Percentiles rank a stretch among this genome's conserved stretches.
These are phyloP conservation scores for Drosophila anomelani DNA, from an alignment of 2,888 invertebrate species.

Conservation along the genomic window DNA sequence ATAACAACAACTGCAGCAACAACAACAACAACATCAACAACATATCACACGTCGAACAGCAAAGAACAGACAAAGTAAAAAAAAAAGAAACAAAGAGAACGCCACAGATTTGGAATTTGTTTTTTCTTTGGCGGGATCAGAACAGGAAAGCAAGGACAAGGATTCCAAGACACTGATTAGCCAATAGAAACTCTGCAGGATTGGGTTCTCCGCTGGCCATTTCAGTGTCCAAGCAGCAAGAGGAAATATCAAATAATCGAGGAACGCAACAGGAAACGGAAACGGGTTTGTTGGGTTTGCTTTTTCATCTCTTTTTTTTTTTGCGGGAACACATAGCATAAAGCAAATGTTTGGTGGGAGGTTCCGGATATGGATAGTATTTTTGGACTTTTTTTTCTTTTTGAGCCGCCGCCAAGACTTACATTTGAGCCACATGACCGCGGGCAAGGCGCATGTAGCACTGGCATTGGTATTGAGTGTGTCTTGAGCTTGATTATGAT, in stretches of 20 bases:
- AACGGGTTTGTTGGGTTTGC: slow-evolving; percentile 30
- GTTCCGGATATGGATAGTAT: slow-evolving; percentile 19
- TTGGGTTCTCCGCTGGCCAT: background rate
- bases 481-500: slow-evolving; percentile 78
- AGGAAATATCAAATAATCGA: slow-evolving; percentile 18
- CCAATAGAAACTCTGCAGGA: background rate
- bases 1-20: slow-evolving; percentile 38
- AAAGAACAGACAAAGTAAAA: slow-evolving; percentile 29
- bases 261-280: slow-evolving; percentile 53
- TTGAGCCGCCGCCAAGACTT: slow-evolving; percentile 78
- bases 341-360: slow-evolving; percentile 30
- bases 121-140: slow-evolving; percentile 11
- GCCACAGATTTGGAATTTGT: slow-evolving; percentile 18
- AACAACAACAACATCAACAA: slow-evolving; percentile 31
- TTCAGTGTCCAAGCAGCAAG: slow-evolving; percentile 19
- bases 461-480: slow-evolving; percentile 70
- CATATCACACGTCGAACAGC: slow-evolving; percentile 24
- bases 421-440: slow-evolving; percentile 82
- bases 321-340: slow-evolving; percentile 40
- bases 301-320: slow-evolving; percentile 8
- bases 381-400: slow-evolving; percentile 9
- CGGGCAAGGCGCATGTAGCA: slow-evolving; percentile 76
- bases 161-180: slow-evolving; percentile 34
- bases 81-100: slow-evolving; percentile 18
- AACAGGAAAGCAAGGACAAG: slow-evolving; percentile 10